Conservation (phyloP, 2,888 invertebrate genomes). For the Euproctis similis region DNA sequence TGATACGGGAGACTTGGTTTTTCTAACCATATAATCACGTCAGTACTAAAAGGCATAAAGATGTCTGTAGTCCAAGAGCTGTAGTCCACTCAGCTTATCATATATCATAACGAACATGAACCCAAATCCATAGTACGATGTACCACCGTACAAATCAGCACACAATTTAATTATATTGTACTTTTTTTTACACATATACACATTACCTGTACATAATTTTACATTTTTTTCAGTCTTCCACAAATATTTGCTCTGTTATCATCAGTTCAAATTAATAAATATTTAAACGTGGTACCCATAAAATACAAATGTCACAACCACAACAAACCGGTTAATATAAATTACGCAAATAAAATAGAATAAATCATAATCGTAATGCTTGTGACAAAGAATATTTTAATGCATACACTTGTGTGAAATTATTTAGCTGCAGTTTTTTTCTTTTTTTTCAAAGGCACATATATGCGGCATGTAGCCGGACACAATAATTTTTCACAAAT, state of each 20-base stretch:
- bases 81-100: conserved; percentile 20
- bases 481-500: conserved; percentile 4
- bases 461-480: conserved; percentile 40
- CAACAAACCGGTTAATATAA: conserved; percentile 25
- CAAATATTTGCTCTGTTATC: conserved; percentile 26
- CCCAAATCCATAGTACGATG: conserved; percentile 27
- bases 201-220: conserved; percentile 51
- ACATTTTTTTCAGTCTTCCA: conserved; percentile 58
- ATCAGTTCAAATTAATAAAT: conserved; percentile 13
- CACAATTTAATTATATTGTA: conserved; percentile 44
- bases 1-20: too few relatives aligned
- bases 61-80: conserved; percentile 16
- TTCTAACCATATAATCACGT: too few relatives aligned
- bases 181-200: conserved; percentile 55
- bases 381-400: conserved; percentile 45
- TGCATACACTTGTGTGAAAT: conserved; percentile 23
- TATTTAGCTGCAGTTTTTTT: conserved; percentile 16
- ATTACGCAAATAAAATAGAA: conserved; percentile 5
- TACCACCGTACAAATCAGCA: conserved; percentile 37
- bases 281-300: conserved; percentile 24
- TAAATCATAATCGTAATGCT: too few relatives aligned
- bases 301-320: conserved; percentile 42
- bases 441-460: conserved; percentile 51
- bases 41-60: too few relatives aligned
- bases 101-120: conserved; percentile 20